A percentile compares a stretch with the other conserved stretches of the same genome.
phyloP scores from a whole-genome alignment of 92 coral and sea anemone species.

The Actinernus sp. region DNA sequence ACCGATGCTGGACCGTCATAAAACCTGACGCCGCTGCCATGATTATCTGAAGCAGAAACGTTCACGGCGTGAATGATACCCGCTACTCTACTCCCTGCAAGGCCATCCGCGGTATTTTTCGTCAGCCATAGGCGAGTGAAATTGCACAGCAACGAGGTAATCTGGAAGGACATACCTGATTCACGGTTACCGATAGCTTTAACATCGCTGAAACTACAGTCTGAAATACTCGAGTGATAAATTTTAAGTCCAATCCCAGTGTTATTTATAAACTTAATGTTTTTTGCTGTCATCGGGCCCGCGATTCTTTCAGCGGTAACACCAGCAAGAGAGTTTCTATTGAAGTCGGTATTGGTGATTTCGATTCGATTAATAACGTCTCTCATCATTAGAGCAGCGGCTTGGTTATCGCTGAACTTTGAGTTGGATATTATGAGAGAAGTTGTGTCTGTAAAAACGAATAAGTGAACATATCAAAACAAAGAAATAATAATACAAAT shows the following conservation, averaged over 20 bases:
- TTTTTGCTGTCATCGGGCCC: constrained; percentile 15
- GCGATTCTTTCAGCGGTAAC: constrained; percentile 13
- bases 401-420: constrained; percentile 42
- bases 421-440: constrained; percentile 32
- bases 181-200: constrained; percentile 7
- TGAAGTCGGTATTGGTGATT: constrained; percentile 26
- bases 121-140: constrained; percentile 12
- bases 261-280: constrained; percentile 14
- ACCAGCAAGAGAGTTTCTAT: constrained; percentile 27
- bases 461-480: neutral
- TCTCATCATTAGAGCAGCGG: constrained; percentile 22
- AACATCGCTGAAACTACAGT: constrained; percentile 8
- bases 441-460: constrained; percentile 8
- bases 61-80: constrained; percentile 22
- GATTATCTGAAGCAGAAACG: constrained; percentile 15
- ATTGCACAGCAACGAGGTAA: constrained; percentile 8
- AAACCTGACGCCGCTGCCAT: constrained; percentile 26
- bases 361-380: constrained; percentile 9
- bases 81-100: constrained; percentile 11
- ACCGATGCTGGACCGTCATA: constrained; percentile 38
- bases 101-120: constrained; percentile 22
- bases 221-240: constrained; percentile 17
- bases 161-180: constrained; percentile 15
- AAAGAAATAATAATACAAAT: neutral
- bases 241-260: constrained; percentile 15